Evolutionary conservation across 2,113 vertebrate species (phyloP).

Genomic region (Bucco capensis): DNA sequence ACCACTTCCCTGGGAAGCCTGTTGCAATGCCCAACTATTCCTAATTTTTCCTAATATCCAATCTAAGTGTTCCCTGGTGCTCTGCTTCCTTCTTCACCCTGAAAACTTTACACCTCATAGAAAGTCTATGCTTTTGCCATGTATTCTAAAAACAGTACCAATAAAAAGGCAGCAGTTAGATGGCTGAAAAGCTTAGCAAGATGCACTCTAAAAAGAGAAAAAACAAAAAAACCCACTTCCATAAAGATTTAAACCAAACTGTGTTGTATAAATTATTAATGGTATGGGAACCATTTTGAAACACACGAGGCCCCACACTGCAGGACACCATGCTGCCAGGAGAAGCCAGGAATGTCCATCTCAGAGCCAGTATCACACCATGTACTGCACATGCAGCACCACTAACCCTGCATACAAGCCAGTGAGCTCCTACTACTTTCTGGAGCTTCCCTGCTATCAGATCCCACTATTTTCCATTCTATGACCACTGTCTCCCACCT

Average conservation of each 20-base stretch:
- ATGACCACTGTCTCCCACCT: background rate
- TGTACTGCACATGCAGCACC: background rate
- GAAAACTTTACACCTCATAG: background rate
- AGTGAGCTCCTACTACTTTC: fast-evolving
- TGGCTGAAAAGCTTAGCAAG: background rate
- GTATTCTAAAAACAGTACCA: background rate
- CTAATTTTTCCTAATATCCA: too few species aligned
- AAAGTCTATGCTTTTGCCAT: background rate
- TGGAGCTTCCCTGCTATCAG: background rate
- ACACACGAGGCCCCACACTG: background rate
- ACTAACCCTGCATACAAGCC: background rate
- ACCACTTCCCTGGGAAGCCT: too few species aligned
- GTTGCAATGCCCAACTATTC: too few species aligned
- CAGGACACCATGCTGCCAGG: background rate
- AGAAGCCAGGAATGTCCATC: background rate
- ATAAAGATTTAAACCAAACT: background rate
- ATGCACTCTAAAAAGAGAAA: background rate
- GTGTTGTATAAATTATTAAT: fast-evolving
- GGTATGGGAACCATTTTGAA: background rate
- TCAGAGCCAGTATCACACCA: background rate
- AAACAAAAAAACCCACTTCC: background rate
- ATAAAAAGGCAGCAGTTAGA: background rate
- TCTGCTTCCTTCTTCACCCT: background rate
- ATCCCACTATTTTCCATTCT: background rate
- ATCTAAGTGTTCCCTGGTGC: too few species aligned